Percentiles rank a stretch among this genome's conserved stretches.
phyloP scores from a whole-genome alignment of 2,113 vertebrate species.

The Pterocles orientalis region DNA sequence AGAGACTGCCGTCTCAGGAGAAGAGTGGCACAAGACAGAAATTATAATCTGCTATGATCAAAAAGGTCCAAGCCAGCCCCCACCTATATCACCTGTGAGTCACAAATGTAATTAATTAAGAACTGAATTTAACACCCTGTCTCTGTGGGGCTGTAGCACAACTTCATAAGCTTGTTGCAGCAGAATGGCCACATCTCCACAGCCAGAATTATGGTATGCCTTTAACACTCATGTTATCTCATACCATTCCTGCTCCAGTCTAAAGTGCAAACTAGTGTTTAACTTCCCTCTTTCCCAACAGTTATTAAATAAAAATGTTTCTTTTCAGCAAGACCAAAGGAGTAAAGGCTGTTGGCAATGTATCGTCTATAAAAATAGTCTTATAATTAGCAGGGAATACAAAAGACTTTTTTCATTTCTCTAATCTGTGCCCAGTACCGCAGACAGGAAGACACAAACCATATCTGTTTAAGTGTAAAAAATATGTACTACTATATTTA shows the following conservation, averaged over 20 bases:
- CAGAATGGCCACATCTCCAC: background rate
- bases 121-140: background rate
- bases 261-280: background rate
- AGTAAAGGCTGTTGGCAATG: background rate
- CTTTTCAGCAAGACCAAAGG: background rate
- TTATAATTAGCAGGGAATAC: background rate
- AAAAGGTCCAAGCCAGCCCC: background rate
- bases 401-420: background rate
- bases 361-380: constrained; percentile 2
- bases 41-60: background rate
- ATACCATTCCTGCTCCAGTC: background rate
- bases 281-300: background rate
- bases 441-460: constrained; percentile 63
- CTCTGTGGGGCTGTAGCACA: background rate
- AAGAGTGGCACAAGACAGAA: background rate
- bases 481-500: constrained; percentile 80
- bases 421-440: background rate
- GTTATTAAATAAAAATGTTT: background rate
- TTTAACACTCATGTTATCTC: background rate
- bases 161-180: background rate
- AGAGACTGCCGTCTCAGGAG: background rate
- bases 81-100: background rate
- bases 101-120: background rate
- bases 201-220: background rate
- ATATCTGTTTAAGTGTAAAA: constrained; percentile 69